phyloP scores from a whole-genome alignment of 2,797 vertebrate genomes.

The Schizopygopsis pylzovi region DNA sequence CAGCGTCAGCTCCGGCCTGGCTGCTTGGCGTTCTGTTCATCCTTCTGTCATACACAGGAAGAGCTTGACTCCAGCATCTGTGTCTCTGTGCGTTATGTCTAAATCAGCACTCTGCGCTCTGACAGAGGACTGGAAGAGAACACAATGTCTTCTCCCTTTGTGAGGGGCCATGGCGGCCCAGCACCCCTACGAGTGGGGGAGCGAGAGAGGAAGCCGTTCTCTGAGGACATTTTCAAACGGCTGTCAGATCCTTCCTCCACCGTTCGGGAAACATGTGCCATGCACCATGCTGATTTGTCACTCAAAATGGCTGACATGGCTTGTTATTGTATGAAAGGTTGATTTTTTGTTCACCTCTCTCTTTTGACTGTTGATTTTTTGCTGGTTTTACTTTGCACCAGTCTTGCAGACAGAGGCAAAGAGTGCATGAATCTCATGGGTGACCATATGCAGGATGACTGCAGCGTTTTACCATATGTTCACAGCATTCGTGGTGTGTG shows the following conservation, averaged over 20 bases:
- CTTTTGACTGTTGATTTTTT: slow-evolving; percentile 31
- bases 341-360: not conserved
- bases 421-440: slow-evolving; percentile 47
- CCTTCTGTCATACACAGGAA: slow-evolving; percentile 81
- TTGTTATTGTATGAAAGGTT: slow-evolving; percentile 33
- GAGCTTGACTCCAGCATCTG: slow-evolving; percentile 77
- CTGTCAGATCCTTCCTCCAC: slow-evolving; percentile 14
- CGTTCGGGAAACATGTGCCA: slow-evolving; percentile 18
- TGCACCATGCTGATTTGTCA: slow-evolving; percentile 64
- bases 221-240: slow-evolving; percentile 25
- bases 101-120: slow-evolving; percentile 80
- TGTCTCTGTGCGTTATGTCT: slow-evolving; percentile 80
- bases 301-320: slow-evolving; percentile 64
- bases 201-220: slow-evolving; percentile 19
- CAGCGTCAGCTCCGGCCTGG: slow-evolving; percentile 76
- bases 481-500: slow-evolving; percentile 15
- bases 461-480: slow-evolving; percentile 58
- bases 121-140: slow-evolving; percentile 58
- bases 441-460: slow-evolving; percentile 55
- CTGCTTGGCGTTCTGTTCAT: slow-evolving; percentile 76
- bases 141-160: slow-evolving; percentile 50
- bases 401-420: slow-evolving; percentile 33
- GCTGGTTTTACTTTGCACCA: slow-evolving; percentile 33
- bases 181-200: slow-evolving; percentile 48
- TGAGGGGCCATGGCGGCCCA: slow-evolving; percentile 67